Conservation (phyloP, 2,797 vertebrate species). For the Argentina silus region DNA sequence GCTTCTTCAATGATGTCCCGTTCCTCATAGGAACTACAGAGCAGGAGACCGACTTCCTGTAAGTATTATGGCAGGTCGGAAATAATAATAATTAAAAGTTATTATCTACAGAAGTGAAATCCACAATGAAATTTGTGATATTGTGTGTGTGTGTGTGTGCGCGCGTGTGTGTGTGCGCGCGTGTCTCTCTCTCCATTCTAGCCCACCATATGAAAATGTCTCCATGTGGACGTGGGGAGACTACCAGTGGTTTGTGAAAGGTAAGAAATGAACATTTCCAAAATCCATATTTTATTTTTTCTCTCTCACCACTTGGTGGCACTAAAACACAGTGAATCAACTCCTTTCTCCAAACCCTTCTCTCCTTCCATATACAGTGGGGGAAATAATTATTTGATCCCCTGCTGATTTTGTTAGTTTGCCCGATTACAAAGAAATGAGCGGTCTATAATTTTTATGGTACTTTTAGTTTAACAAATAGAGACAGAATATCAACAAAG, state of each 20-base stretch:
- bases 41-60: constrained; percentile 79
- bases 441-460: too few species aligned
- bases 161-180: background rate
- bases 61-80: constrained; percentile 12
- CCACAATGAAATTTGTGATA: background rate
- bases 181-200: constrained; percentile 47
- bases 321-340: background rate
- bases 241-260: constrained; percentile 76
- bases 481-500: too few species aligned
- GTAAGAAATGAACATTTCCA: constrained; percentile 49
- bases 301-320: background rate
- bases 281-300: background rate
- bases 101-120: background rate
- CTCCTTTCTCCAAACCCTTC: background rate
- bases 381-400: too few species aligned
- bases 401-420: too few species aligned
- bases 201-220: constrained; percentile 72
- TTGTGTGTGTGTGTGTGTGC: background rate
- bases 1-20: constrained; percentile 71
- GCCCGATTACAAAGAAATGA: too few species aligned
- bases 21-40: constrained; percentile 75
- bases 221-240: constrained; percentile 76
- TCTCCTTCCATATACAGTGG: background rate
- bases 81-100: background rate
- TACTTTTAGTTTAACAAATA: too few species aligned